Evolutionary conservation across 2,888 invertebrate species (phyloP).

Genomic region (Listrodromus nycthemerus): DNA sequence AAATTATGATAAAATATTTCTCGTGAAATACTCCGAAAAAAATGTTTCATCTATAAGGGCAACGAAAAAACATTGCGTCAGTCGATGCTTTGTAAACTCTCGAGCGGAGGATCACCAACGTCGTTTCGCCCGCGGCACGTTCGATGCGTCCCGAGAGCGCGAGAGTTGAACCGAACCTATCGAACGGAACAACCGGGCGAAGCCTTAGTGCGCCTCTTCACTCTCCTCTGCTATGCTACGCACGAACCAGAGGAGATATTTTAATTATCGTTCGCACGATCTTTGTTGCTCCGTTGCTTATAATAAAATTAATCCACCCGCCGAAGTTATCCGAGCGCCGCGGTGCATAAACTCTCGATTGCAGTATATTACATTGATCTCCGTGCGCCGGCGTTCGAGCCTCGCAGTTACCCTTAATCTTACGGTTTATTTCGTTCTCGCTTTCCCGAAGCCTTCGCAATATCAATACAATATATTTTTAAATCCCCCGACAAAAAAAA

Average conservation of each 20-base stretch:
- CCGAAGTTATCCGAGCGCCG: background rate
- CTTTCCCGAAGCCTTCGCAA: background rate
- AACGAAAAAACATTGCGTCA: background rate
- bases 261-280: constrained; percentile 80
- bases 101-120: constrained; percentile 80
- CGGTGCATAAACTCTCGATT: background rate
- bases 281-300: constrained; percentile 63
- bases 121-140: constrained; percentile 78
- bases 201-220: constrained; percentile 25
- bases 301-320: constrained; percentile 43
- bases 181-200: constrained; percentile 73
- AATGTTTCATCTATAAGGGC: background rate
- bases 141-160: constrained; percentile 75
- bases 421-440: background rate
- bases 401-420: background rate
- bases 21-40: background rate
- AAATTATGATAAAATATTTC: constrained; percentile 36
- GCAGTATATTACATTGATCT: background rate
- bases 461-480: background rate
- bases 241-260: constrained; percentile 74
- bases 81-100: constrained; percentile 74
- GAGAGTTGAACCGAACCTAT: constrained; percentile 77
- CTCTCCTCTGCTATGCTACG: constrained; percentile 13
- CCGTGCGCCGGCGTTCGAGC: background rate
- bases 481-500: background rate